A percentile compares a stretch with the other conserved stretches of the same genome.
phyloP scores from a whole-genome alignment of 2,797 vertebrate species.

The Pipistrellus pipistrellus region DNA sequence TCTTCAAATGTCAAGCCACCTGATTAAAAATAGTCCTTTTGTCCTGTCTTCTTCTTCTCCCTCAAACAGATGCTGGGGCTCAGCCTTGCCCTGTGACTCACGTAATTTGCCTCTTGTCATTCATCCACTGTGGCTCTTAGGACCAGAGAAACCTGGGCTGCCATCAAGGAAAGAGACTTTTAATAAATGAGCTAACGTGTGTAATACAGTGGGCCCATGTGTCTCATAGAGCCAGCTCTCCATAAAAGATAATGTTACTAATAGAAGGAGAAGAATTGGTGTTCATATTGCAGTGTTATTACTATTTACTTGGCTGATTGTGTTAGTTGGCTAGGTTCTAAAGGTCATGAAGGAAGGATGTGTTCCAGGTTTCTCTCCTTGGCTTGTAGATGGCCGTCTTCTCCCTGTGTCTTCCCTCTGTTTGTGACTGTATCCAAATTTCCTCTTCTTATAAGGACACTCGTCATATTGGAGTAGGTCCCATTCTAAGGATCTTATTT shows the following conservation, averaged over 20 bases:
- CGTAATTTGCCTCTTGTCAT: background rate
- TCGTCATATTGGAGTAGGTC: background rate
- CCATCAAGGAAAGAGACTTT: background rate
- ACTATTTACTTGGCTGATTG: background rate
- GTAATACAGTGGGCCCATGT: accelerated
- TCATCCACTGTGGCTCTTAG: background rate
- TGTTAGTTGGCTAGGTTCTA: background rate
- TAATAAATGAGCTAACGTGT: background rate
- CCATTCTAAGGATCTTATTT: background rate
- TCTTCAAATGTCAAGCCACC: conserved; percentile 42
- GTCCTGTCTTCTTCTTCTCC: background rate
- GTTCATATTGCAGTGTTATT: background rate
- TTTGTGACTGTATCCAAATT: background rate
- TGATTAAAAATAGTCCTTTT: conserved; percentile 35
- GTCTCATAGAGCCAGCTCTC: background rate
- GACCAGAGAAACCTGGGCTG: background rate
- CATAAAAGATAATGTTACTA: background rate
- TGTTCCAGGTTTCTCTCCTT: background rate
- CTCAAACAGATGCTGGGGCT: background rate
- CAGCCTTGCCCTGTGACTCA: background rate
- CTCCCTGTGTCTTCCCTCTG: background rate
- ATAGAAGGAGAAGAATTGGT: no score
- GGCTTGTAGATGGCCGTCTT: background rate
- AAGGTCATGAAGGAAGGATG: background rate
- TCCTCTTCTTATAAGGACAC: background rate